Conservation (phyloP, 2,797 vertebrate genomes). For the Anguilla pacifica region DNA sequence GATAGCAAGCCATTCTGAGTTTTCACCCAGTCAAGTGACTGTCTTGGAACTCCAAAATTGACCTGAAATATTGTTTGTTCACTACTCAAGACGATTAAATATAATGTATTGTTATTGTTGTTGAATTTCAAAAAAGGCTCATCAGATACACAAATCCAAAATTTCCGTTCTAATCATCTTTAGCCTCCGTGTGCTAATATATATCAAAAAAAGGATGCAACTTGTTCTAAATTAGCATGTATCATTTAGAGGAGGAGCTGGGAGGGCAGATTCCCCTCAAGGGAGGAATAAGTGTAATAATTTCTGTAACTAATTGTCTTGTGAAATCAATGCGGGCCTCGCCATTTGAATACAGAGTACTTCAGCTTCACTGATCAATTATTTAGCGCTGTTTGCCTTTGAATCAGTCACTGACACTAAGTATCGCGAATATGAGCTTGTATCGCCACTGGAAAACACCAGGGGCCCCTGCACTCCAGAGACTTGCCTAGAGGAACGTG, state of each 20-base stretch:
- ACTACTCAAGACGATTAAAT: no score
- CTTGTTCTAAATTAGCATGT: not conserved
- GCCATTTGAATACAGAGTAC: slow-evolving; percentile 48
- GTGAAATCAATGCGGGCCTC: slow-evolving; percentile 59
- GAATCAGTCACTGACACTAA: slow-evolving; percentile 61
- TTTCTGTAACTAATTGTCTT: slow-evolving; percentile 69
- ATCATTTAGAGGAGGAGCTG: slow-evolving; percentile 28
- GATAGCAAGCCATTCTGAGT: no score
- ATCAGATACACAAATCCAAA: no score
- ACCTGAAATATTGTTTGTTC: no score
- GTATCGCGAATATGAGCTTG: slow-evolving; percentile 51
- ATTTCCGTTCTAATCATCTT: no score
- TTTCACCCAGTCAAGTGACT: no score
- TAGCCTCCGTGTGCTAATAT: no score
- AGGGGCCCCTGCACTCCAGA: slow-evolving; percentile 55
- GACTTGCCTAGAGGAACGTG: slow-evolving; percentile 49
- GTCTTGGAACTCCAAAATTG: no score
- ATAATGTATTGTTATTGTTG: no score
- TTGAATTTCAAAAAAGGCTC: no score
- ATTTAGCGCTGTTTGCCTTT: slow-evolving; percentile 66
- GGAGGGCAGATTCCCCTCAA: not conserved
- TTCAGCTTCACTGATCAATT: slow-evolving; percentile 64
- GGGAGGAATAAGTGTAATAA: slow-evolving; percentile 64
- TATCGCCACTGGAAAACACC: slow-evolving; percentile 57
- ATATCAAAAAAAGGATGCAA: not conserved